Evolutionary conservation across 2,888 invertebrate species (phyloP), one percentile per base, ranked within the genome.

Genomic region (Spicauda simplicius): DNA sequence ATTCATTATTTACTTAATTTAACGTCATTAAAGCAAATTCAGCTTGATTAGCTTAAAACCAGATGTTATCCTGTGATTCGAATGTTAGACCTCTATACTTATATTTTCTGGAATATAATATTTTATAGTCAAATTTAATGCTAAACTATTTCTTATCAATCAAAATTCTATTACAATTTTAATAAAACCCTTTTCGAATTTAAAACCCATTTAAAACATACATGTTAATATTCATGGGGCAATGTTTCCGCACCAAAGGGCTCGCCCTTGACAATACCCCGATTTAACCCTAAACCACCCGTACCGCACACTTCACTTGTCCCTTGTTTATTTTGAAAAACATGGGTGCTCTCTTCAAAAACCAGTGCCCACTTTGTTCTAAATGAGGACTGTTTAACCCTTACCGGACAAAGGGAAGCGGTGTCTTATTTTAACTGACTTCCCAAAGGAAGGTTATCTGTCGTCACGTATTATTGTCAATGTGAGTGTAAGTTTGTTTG

Each of bases 231-330:
- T 57, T 57, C 50, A 57, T 37, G 12, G 30, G 33, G 37, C 50
- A 37, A 50, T 37, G 56, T 57, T 60, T 60, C 45, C 60, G 60
- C 33, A 33, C 37, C 64, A 20, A 57, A 50, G 25, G 58, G 33
- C n/a, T 14, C 19, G 25, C 52, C 58, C 64, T 55, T 52, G 64
- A 64, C 64, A 64, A 53, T 64, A 37, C 41, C 58, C 58, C 52
- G 50, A 64, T 57, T 64, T 50, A 58, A 64, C 64, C 64, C 64
- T 25, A 12, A 64, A 30, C 57, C 33, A 20, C 55, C 54, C 54
- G 53, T 53, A 20, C 18, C 19, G 59, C 19, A 52, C 33, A 37
- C 60, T 25, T 20, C 30, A 58, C 33, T 52, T 8, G 52, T 33
- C 18, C 60, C 60, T 19, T 12, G 52, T 60, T 60, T 52, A 52